Base-by-base conservation (phyloP, 2,888 invertebrate species). In the Xylophagus ater region DNA sequence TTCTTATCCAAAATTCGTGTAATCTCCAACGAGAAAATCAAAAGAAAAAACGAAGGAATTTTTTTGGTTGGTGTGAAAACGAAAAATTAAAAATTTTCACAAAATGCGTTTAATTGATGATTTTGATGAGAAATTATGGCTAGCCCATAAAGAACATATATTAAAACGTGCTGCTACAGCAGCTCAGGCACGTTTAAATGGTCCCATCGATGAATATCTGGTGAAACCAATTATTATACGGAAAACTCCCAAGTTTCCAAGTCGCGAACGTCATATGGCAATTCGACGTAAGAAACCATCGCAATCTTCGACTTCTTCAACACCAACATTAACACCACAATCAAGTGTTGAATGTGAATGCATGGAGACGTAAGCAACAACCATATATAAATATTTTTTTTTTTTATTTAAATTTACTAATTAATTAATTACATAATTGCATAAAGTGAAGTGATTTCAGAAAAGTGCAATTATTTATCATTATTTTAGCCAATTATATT, bases 261-360 rank as follows among this genome's bases (percentile, higher is more conserved):
- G 76, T 2, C 68, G 79, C 29, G 78, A 79, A 53, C 70, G 80
- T 47, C 76, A 79, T 57, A 72, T 72, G 53, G 79, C 79, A 25
- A 72, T 80, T 29, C 65, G 78, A 37, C 70, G 79, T 48, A 71
- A 71, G 46, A 70, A 67, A 47, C 69, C 67, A 25, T 41, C 47
- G 31, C 43, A 44, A 9, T 37, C 45, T 9, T 37, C 45, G 15
- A 39, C 40, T 13, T 19, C 24, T 3, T 31, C 31, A 9, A 28
- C 29, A 1, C 40, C 41, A 23, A 40, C 45, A 30, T 35, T 45
- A 24, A 38, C 45, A 23, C 45, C 48, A 13, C 46, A 49, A 30
- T 36, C 47, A 12, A 45, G 47, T 40, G 25, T 44, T 35, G 45
- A 48, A 23, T 40, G 42, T 14, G 31, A 45, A 26, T 44, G 42